Conservation (phyloP, 2,797 vertebrate genomes). For the Loriculus beryllinus region DNA sequence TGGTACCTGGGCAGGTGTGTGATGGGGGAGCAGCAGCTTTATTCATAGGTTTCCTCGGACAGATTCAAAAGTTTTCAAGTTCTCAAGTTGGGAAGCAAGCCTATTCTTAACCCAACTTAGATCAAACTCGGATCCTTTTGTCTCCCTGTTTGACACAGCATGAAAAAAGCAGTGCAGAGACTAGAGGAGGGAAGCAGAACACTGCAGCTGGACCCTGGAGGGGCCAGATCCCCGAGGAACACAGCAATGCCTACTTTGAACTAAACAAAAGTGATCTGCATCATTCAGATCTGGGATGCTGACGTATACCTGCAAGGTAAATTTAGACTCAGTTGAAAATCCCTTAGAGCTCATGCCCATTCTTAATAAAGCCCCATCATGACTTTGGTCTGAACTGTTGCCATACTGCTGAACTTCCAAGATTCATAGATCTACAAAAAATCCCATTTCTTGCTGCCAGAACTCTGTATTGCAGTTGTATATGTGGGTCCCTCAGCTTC, state of each 20-base stretch:
- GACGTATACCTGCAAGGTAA: background rate
- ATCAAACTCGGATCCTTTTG: background rate
- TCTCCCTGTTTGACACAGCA: background rate
- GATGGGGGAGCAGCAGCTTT: background rate
- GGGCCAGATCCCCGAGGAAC: background rate
- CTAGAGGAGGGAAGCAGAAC: background rate
- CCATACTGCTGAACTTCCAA: background rate
- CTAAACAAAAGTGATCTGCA: background rate
- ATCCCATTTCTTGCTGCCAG: background rate
- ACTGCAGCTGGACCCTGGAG: background rate
- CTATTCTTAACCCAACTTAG: fast-evolving
- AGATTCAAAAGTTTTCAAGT: background rate
- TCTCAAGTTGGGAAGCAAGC: background rate
- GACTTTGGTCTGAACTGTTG: background rate
- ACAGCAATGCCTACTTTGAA: background rate
- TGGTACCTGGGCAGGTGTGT: background rate
- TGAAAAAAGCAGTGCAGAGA: background rate
- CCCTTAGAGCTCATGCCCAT: background rate
- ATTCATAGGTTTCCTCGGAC: background rate
- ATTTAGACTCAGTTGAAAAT: background rate
- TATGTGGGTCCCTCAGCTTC: background rate
- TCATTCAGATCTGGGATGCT: background rate
- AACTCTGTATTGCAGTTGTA: background rate
- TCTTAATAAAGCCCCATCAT: background rate
- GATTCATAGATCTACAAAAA: background rate